Percentiles rank a stretch among this genome's conserved stretches.
These are phyloP conservation scores for Pseudonaja textilis DNA, from an alignment of 2,113 vertebrate genomes.

Conservation along the genomic window DNA sequence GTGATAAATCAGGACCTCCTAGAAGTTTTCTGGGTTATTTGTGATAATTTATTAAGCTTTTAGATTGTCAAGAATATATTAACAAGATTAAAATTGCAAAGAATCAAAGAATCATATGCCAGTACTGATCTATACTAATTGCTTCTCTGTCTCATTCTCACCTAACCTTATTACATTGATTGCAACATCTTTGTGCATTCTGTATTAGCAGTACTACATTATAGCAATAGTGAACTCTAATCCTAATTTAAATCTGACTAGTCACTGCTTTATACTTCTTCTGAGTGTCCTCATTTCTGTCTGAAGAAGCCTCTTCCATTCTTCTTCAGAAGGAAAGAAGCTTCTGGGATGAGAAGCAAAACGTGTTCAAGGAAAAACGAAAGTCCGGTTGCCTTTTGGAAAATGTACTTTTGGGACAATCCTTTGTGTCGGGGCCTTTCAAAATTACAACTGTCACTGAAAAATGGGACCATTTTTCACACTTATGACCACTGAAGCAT, in stretches of 20 bases:
- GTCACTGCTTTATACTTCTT: neutral
- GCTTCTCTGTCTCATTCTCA: neutral
- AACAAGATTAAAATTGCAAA: neutral
- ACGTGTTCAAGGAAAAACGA: too few species aligned
- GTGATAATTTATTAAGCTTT: neutral
- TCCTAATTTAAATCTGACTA: neutral
- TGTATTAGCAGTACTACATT: neutral
- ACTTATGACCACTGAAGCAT: too few species aligned
- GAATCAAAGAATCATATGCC: neutral
- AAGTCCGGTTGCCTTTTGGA: too few species aligned
- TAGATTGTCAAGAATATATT: neutral
- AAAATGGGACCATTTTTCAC: too few species aligned
- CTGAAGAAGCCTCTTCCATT: too few species aligned
- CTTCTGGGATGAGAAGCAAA: too few species aligned
- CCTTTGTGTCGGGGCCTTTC: too few species aligned
- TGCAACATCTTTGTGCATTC: neutral
- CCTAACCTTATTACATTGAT: neutral
- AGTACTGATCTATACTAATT: neutral
- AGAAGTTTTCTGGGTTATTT: neutral
- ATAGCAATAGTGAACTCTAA: neutral
- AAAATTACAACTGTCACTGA: too few species aligned
- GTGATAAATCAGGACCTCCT: neutral
- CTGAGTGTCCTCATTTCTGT: neutral
- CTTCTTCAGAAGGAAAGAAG: too few species aligned
- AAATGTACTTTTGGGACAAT: too few species aligned